Percentiles rank a stretch among this genome's conserved stretches.
Evolutionary conservation across 2,888 invertebrate species (phyloP).

Genomic region (Boloria selene): DNA sequence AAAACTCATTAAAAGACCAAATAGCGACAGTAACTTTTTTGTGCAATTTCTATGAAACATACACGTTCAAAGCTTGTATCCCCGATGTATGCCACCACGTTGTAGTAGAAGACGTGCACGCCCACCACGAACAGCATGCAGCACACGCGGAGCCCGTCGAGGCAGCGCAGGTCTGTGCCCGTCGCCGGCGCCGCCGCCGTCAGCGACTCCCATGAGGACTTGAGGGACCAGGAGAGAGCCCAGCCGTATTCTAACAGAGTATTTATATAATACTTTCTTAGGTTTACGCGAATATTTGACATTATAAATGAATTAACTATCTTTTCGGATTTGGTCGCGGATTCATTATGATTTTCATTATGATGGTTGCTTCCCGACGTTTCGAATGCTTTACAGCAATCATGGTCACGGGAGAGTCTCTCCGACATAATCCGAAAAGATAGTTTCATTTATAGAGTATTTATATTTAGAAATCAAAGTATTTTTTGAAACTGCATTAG

Average conservation of each 20-base stretch:
- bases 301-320: too few relatives aligned
- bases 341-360: too few relatives aligned
- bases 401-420: too few relatives aligned
- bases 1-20: too few relatives aligned
- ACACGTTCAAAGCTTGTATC: slow-evolving; percentile 51
- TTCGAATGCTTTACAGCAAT: too few relatives aligned
- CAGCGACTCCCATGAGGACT: slow-evolving; percentile 52
- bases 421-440: too few relatives aligned
- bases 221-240: slow-evolving; percentile 64
- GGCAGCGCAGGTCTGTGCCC: slow-evolving; percentile 57
- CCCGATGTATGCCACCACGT: slow-evolving; percentile 61
- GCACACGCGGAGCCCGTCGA: slow-evolving; percentile 71
- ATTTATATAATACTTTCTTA: not conserved
- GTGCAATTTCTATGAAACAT: not conserved
- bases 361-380: too few relatives aligned
- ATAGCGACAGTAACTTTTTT: not conserved
- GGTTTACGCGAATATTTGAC: too few relatives aligned
- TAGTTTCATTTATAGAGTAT: too few relatives aligned
- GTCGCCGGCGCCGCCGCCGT: slow-evolving; percentile 43
- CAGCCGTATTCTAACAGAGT: slow-evolving; percentile 48
- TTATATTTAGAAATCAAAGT: too few relatives aligned
- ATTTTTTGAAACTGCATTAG: too few relatives aligned
- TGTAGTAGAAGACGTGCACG: slow-evolving; percentile 73
- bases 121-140: slow-evolving; percentile 73
- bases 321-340: too few relatives aligned